These are phyloP conservation scores for Eretmocerus hayati DNA, from an alignment of 2,888 invertebrate genomes.

Conservation along the genomic window DNA sequence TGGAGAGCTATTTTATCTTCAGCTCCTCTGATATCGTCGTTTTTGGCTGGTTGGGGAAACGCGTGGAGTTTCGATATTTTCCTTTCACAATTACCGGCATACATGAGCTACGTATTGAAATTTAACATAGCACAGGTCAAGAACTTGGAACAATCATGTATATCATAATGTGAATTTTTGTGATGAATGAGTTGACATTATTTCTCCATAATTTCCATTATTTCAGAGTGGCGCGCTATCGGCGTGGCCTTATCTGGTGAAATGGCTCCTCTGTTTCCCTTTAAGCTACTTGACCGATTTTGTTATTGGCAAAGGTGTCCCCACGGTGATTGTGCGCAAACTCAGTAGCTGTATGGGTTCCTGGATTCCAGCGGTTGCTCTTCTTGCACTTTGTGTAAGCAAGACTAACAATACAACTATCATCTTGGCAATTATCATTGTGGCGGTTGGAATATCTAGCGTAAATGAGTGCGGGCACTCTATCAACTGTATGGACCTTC, in stretches of 20 bases:
- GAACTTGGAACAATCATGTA: no score
- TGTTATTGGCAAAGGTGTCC: constrained; percentile 34
- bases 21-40: constrained; percentile 57
- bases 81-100: constrained; percentile 64
- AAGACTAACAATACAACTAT: neutral
- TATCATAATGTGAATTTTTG: no score
- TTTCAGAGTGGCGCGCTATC: constrained; percentile 49
- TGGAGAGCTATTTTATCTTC: constrained; percentile 63
- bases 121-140: constrained; percentile 56
- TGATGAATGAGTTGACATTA: neutral
- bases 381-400: constrained; percentile 34
- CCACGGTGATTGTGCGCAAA: constrained; percentile 39
- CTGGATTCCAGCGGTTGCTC: constrained; percentile 47
- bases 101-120: constrained; percentile 56
- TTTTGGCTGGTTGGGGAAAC: constrained; percentile 59
- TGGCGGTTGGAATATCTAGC: neutral
- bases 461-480: neutral
- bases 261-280: constrained; percentile 51
- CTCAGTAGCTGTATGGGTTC: constrained; percentile 52
- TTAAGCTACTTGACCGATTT: constrained; percentile 50
- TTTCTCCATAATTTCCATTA: neutral
- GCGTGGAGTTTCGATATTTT: constrained; percentile 71
- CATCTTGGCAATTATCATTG: neutral
- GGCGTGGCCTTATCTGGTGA: constrained; percentile 52
- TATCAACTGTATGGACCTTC: constrained; percentile 40